Conservation (phyloP, 2,113 vertebrate species). For the Phylloscopus trochilus region DNA sequence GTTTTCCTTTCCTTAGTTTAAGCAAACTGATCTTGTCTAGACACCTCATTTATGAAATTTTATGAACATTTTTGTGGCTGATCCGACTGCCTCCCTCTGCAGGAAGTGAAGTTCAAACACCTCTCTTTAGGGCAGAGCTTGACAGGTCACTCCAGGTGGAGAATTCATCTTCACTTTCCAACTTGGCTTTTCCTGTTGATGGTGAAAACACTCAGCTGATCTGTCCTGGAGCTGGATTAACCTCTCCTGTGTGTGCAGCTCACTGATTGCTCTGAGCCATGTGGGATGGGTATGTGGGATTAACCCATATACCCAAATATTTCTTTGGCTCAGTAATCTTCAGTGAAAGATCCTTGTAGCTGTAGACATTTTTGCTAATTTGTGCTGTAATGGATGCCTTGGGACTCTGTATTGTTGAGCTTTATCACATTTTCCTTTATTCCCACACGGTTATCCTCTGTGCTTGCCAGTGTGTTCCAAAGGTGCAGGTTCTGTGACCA, state of each 20-base stretch:
- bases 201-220: background rate
- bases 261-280: background rate
- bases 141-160: background rate
- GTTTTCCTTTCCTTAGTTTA: background rate
- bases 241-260: background rate
- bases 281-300: background rate
- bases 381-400: background rate
- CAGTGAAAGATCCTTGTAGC: background rate
- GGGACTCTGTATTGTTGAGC: background rate
- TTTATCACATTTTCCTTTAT: background rate
- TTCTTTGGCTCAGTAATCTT: background rate
- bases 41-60: background rate
- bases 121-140: background rate
- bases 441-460: background rate
- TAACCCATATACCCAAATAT: background rate
- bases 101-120: background rate
- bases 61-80: background rate
- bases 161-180: background rate
- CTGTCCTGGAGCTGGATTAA: background rate
- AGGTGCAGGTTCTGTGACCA: background rate
- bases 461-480: background rate
- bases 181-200: background rate
- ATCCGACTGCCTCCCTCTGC: background rate
- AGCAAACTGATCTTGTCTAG: background rate
- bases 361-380: background rate